Percentiles rank a stretch among this genome's conserved stretches.
phyloP scores from a whole-genome alignment of 2,888 invertebrate genomes.

The Hyposoter didymator region DNA sequence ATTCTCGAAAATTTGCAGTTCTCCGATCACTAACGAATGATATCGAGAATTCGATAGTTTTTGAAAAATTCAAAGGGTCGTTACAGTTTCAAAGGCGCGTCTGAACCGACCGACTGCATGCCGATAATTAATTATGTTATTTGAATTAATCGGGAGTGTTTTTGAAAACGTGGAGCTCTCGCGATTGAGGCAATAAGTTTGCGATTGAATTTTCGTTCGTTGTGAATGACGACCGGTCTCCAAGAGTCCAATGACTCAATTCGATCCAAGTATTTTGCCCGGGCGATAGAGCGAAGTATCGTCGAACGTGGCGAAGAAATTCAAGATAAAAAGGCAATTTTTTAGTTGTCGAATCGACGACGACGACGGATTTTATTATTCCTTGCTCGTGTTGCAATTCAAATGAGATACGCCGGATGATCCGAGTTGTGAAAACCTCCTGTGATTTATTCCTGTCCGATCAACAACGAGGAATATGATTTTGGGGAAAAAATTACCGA shows the following conservation, averaged over 20 bases:
- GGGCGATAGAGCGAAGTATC: not conserved
- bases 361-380: conserved; percentile 30
- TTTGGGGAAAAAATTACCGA: not conserved
- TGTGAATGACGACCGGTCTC: not conserved
- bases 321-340: conserved; percentile 8
- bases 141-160: conserved; percentile 15
- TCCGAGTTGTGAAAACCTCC: conserved; percentile 9
- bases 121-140: not conserved
- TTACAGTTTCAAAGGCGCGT: not conserved
- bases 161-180: conserved; percentile 32
- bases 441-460: conserved; percentile 48
- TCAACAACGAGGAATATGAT: conserved; percentile 13
- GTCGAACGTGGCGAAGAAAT: not conserved
- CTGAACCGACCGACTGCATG: not conserved
- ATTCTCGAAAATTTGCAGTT: not conserved
- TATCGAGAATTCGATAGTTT: not conserved
- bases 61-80: not conserved
- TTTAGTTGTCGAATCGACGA: conserved; percentile 10
- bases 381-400: conserved; percentile 41
- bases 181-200: conserved; percentile 9
- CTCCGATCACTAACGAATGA: not conserved
- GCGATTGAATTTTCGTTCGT: not conserved
- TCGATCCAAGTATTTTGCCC: not conserved
- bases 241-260: not conserved
- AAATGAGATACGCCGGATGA: conserved; percentile 26